phyloP scores from a whole-genome alignment of 2,113 vertebrate genomes.

The Tetraodon nigroviridis region DNA sequence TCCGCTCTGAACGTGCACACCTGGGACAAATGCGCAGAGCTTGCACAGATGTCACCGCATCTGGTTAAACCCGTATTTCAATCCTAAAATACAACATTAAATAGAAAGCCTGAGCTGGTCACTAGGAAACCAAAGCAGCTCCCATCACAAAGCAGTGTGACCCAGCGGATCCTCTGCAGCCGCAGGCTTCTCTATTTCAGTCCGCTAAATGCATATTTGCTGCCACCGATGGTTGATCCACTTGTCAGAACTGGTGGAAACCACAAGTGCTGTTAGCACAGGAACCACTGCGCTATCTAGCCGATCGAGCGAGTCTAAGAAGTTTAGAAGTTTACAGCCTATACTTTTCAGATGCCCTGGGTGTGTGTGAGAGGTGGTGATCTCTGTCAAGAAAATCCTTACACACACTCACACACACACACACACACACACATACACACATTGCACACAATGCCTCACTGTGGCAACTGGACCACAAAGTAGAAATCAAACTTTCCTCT shows the following conservation, averaged over 20 bases:
- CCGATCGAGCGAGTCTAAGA: not conserved
- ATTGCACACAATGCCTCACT: conserved; percentile 9
- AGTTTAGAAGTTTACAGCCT: not conserved
- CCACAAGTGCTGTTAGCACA: not conserved
- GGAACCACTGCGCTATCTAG: not conserved
- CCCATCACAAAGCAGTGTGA: not conserved
- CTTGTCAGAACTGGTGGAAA: too few relatives aligned
- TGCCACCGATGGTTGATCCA: not conserved
- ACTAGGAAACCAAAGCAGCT: conserved; percentile 8
- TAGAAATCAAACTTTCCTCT: not conserved
- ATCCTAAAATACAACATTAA: too few relatives aligned
- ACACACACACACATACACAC: conserved; percentile 2
- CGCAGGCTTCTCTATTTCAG: not conserved
- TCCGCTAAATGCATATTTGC: not conserved
- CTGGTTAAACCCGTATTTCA: too few relatives aligned
- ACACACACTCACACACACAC: conserved; percentile 6
- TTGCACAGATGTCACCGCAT: too few relatives aligned
- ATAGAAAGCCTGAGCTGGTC: too few relatives aligned
- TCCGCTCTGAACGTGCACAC: too few relatives aligned
- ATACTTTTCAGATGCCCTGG: conserved; percentile 2
- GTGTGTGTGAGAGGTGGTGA: conserved; percentile 1
- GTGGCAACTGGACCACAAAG: not conserved
- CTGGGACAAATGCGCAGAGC: too few relatives aligned
- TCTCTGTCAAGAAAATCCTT: conserved; percentile 15
- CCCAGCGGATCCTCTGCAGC: not conserved